Evolutionary conservation across 2,797 vertebrate genomes (phyloP).

Genomic region (Chaetodon trifasciatus): DNA sequence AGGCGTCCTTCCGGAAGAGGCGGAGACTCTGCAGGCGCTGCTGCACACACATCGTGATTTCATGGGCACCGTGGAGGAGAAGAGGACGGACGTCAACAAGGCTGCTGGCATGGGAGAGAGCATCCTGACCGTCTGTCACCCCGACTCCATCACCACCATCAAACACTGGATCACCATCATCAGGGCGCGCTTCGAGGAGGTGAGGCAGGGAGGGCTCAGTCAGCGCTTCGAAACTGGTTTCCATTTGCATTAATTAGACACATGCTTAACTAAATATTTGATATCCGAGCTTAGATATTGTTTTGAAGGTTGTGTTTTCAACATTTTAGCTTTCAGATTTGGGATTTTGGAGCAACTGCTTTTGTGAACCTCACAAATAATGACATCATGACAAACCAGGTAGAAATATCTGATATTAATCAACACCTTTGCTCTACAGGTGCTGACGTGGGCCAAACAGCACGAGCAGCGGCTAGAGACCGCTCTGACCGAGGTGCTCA

Average conservation of each 20-base stretch:
- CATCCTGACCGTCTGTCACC: constrained; percentile 94
- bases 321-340: background rate
- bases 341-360: background rate
- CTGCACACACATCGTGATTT: constrained; percentile 94
- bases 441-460: constrained; percentile 97
- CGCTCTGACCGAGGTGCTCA: constrained; percentile 92
- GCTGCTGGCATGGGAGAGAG: constrained; percentile 94
- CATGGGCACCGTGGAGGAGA: constrained; percentile 98
- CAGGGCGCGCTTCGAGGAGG: constrained; percentile 97
- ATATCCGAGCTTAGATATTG: background rate
- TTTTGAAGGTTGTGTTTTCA: background rate
- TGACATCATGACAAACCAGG: background rate
- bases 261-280: background rate
- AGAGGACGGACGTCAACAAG: constrained; percentile 90
- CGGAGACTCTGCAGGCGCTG: constrained; percentile 92
- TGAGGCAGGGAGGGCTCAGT: constrained; percentile 58
- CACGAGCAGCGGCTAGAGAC: constrained; percentile 96
- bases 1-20: constrained; percentile 95
- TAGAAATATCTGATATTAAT: background rate
- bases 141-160: constrained; percentile 97
- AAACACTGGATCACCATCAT: constrained; percentile 99
- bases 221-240: no score
- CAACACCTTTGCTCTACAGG: constrained; percentile 70
- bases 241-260: background rate
- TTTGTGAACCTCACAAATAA: background rate